These are phyloP conservation scores for Carcina quercana DNA, from an alignment of 2,888 invertebrate species.

Conservation along the genomic window DNA sequence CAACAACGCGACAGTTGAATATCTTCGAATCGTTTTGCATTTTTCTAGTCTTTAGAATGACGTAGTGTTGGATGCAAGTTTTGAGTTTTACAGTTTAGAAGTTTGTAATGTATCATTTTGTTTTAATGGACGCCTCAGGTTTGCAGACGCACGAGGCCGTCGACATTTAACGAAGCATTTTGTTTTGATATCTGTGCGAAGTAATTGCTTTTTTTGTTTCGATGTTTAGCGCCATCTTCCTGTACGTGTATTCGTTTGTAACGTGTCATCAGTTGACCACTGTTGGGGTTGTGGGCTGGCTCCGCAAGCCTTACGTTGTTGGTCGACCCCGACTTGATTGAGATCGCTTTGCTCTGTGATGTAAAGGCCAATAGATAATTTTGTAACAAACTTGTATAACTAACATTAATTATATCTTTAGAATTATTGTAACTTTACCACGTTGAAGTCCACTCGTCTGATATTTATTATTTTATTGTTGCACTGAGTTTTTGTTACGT, in stretches of 20 bases:
- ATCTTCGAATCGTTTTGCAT: slow-evolving; percentile 63
- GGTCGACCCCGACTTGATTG: slow-evolving; percentile 44
- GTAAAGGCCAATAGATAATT: slow-evolving; percentile 71
- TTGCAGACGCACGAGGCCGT: slow-evolving; percentile 35
- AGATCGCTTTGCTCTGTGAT: slow-evolving; percentile 68
- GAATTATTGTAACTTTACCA: slow-evolving; percentile 64
- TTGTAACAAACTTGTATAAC: slow-evolving; percentile 67
- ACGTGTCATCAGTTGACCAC: slow-evolving; percentile 11
- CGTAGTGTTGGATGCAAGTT: slow-evolving; percentile 38
- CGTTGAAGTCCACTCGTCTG: slow-evolving; percentile 65
- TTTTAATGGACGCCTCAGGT: slow-evolving; percentile 11
- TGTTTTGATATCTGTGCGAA: slow-evolving; percentile 27
- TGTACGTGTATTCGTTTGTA: slow-evolving; percentile 3
- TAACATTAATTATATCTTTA: slow-evolving; percentile 61
- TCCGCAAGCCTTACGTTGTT: slow-evolving; percentile 22
- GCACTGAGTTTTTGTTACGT: slow-evolving; percentile 71
- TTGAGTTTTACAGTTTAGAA: slow-evolving; percentile 27
- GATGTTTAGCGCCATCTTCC: slow-evolving; percentile 14
- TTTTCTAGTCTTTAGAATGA: slow-evolving; percentile 67
- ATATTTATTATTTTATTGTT: slow-evolving; percentile 73
- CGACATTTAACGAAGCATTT: slow-evolving; percentile 27
- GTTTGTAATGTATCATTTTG: too few species aligned
- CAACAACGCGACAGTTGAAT: slow-evolving; percentile 21
- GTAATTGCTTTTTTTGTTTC: slow-evolving; percentile 17
- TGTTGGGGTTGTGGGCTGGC: slow-evolving; percentile 10